phyloP scores from a whole-genome alignment of 1,140 invertebrate genomes.

The Apis cerana region DNA sequence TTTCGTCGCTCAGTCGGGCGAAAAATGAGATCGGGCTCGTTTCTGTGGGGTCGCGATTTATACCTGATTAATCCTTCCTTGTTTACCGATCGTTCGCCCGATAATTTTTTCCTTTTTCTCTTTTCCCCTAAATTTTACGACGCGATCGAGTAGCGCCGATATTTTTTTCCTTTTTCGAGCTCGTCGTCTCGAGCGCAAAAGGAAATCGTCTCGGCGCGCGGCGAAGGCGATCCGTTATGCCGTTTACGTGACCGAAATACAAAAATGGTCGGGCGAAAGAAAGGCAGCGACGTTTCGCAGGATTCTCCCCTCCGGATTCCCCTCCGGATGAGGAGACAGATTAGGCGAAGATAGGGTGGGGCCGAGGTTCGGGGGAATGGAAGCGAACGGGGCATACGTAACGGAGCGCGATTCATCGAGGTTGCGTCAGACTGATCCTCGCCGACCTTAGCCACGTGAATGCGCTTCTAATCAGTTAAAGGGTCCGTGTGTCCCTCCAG shows the following conservation, averaged over 20 bases:
- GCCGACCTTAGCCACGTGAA: conserved; percentile 38
- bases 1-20: conserved; percentile 52
- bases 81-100: not conserved
- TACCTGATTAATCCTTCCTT: conserved; percentile 8
- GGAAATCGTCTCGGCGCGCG: conserved; percentile 11
- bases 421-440: conserved; percentile 32
- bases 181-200: conserved; percentile 8
- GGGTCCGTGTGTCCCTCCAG: conserved; percentile 19
- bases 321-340: conserved; percentile 21
- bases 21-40: conserved; percentile 53
- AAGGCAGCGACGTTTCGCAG: conserved; percentile 26
- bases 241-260: conserved; percentile 58
- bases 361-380: not conserved
- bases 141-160: too few species aligned
- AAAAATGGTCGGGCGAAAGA: conserved; percentile 45
- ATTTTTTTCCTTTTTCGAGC: not conserved
- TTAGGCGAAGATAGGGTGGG: conserved; percentile 14
- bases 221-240: conserved; percentile 47
- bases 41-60: not conserved
- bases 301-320: not conserved
- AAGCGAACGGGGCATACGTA: conserved; percentile 9
- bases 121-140: not conserved
- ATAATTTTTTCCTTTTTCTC: too few species aligned
- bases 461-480: conserved; percentile 50
- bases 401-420: conserved; percentile 44